phyloP scores from a whole-genome alignment of 2,888 invertebrate genomes.

The Spilarctia lutea region DNA sequence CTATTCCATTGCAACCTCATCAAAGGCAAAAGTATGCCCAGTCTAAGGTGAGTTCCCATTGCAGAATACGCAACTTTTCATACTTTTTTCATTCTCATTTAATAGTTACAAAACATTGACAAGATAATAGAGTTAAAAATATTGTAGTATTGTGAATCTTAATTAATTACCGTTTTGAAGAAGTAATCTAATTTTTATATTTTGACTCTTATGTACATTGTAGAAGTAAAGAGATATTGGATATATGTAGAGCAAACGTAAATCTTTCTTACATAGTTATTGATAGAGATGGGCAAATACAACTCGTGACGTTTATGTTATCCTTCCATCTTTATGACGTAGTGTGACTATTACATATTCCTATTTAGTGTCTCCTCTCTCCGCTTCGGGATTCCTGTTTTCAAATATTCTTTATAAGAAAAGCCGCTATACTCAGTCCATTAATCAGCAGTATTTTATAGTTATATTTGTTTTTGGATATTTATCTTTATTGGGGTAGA shows the following conservation, averaged over 20 bases:
- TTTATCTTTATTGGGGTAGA: not conserved
- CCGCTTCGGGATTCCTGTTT: not conserved
- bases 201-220: slow-evolving; percentile 19
- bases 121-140: slow-evolving; percentile 19
- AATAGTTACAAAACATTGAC: slow-evolving; percentile 24
- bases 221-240: slow-evolving; percentile 37
- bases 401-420: not conserved
- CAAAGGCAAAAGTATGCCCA: slow-evolving; percentile 99
- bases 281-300: slow-evolving; percentile 29
- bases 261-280: slow-evolving; percentile 30
- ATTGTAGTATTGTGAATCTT: slow-evolving; percentile 29
- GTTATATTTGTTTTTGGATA: slow-evolving; percentile 6
- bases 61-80: slow-evolving; percentile 13
- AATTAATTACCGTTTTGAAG: slow-evolving; percentile 27
- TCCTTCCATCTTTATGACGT: slow-evolving; percentile 2
- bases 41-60: slow-evolving; percentile 91
- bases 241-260: slow-evolving; percentile 40
- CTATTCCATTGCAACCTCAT: slow-evolving; percentile 89
- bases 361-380: slow-evolving; percentile 27
- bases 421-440: slow-evolving; percentile 26
- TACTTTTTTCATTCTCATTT: slow-evolving; percentile 36
- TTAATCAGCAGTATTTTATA: slow-evolving; percentile 12
- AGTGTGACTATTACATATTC: not conserved
- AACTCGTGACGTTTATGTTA: not conserved
- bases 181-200: slow-evolving; percentile 28